A percentile compares a stretch with the other conserved stretches of the same genome.
Conservation (phyloP, 2,888 invertebrate genomes). For the Monopis laevigella region DNA sequence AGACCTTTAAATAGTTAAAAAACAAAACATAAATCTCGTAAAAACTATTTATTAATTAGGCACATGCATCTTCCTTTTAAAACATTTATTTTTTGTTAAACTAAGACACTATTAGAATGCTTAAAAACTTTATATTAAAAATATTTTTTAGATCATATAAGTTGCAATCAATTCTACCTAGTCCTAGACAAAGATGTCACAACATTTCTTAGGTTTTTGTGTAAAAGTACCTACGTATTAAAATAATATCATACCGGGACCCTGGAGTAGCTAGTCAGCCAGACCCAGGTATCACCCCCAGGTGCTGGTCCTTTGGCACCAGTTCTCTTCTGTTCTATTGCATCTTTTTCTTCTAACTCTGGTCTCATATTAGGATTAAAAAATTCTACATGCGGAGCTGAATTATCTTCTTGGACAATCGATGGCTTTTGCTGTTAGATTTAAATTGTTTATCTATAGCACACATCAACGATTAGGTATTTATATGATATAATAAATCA, state of each 20-base stretch:
- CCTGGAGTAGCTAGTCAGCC: conserved; percentile 86
- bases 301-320: conserved; percentile 74
- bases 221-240: too few species aligned
- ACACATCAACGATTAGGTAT: background rate
- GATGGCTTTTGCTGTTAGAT: conserved; percentile 38
- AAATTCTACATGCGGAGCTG: conserved; percentile 74
- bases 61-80: too few species aligned
- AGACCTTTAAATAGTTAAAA: too few species aligned
- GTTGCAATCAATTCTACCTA: too few species aligned
- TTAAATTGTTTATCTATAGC: background rate
- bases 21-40: too few species aligned
- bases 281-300: conserved; percentile 84
- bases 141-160: too few species aligned
- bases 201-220: too few species aligned
- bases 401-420: conserved; percentile 57
- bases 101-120: too few species aligned
- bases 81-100: too few species aligned
- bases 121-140: too few species aligned
- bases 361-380: conserved; percentile 75
- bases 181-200: too few species aligned
- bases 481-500: background rate
- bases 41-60: too few species aligned
- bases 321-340: conserved; percentile 66
- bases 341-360: conserved; percentile 73
- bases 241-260: conserved; percentile 85